Evolutionary conservation across 2,888 invertebrate species (phyloP), one percentile per base, ranked within the genome.

Genomic region (Brassicogethes aeneus): DNA sequence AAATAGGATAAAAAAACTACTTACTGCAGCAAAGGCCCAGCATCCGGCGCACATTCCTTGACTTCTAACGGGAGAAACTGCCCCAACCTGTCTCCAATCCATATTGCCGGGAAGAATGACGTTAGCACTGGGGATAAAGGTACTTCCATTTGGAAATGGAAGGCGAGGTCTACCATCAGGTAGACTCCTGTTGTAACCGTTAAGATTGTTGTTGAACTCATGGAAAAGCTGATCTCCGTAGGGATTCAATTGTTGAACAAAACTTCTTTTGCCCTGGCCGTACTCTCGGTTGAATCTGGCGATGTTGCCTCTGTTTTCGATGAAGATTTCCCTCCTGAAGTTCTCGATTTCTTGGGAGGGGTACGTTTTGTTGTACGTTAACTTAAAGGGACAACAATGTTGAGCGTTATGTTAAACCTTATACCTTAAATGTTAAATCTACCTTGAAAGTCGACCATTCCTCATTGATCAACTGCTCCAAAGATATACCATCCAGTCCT

Each of bases 371-470:
- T 64, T 61, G 42, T 60, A 68, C 3, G 48, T 51, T 34, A 49
- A 32, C 65, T 65, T 44, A 16, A 57, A 56, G 29, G 17, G 15
- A 34, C 17, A 37, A 23, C 10, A 23, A 23, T 23, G 10, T 23
- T 23, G 5, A 23, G 10, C 23, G 5, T 5, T 7, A 7, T 23
- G 23, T 23, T 23, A 10, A n/a, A 23, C 5, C 23, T 7, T 23
- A 65, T 72, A 86, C 86, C 79, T 85, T 87, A n/a, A n/a, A n/a
- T n/a, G n/a, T n/a, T n/a, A n/a, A n/a, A n/a, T n/a, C n/a, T n/a
- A n/a, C n/a, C n/a, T n/a, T n/a, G 60, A 78, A 87, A 0, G 79
- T 71, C n/a, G 69, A 68, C 85, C 85, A 87, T 69, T 87, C 87
- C 60, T 85, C 83, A 48, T 71, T 71, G 37, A 85, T 68, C 41